These are phyloP conservation scores for Scaptomyza caliginosa DNA, from an alignment of 2,888 invertebrate genomes.

Conservation along the genomic window DNA sequence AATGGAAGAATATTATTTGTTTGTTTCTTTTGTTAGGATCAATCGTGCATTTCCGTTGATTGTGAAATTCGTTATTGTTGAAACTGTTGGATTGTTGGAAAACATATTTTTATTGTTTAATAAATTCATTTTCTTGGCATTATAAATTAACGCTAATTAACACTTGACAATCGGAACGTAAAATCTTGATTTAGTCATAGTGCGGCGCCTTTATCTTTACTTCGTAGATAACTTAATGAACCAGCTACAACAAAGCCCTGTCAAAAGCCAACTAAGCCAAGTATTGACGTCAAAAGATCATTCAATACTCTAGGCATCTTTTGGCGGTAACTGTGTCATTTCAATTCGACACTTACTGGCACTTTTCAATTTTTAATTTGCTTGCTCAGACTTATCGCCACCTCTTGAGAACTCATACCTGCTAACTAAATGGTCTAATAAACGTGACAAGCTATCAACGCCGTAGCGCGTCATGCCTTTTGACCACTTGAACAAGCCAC, in stretches of 20 bases:
- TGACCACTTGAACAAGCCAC: conserved; percentile 24
- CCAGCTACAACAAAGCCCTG: neutral
- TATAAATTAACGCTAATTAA: conserved; percentile 52
- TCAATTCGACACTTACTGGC: conserved; percentile 5
- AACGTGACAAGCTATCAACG: conserved; percentile 50
- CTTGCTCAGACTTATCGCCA: conserved; percentile 39
- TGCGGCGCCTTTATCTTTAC: conserved; percentile 2
- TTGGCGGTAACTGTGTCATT: conserved; percentile 33
- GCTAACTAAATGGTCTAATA: conserved; percentile 47
- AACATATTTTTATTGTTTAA: conserved; percentile 39
- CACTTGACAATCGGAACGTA: conserved; percentile 24
- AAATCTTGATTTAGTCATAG: conserved; percentile 11
- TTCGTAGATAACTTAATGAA: neutral
- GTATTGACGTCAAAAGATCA: conserved; percentile 58
- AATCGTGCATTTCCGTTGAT: conserved; percentile 31
- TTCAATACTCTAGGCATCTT: conserved; percentile 9
- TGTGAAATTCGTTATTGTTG: conserved; percentile 26
- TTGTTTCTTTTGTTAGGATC: conserved; percentile 20
- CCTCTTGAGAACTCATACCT: conserved; percentile 36
- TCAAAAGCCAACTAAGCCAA: neutral
- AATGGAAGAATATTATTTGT: conserved; percentile 3
- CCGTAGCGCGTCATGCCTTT: conserved; percentile 29
- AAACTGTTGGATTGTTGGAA: neutral
- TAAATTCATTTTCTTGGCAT: conserved; percentile 50
- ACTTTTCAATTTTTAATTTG: conserved; percentile 26